Conservation (phyloP, 2,797 vertebrate genomes). For the Synanceia verrucosa region DNA sequence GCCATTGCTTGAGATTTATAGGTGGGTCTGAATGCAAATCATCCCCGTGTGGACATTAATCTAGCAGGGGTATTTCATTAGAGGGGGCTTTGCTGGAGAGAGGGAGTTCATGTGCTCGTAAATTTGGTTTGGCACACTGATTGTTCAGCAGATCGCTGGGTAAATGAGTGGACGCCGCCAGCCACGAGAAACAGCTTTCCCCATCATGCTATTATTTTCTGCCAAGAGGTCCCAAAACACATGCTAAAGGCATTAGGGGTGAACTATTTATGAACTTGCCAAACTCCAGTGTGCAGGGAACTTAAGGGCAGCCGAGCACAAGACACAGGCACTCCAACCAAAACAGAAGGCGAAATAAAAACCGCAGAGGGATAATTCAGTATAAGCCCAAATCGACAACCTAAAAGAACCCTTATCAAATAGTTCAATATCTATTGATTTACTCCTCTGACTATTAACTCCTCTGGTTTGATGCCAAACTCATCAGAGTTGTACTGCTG, state of each 20-base stretch:
- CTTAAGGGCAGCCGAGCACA: slow-evolving; percentile 33
- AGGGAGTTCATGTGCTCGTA: slow-evolving; percentile 65
- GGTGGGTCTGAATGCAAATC: slow-evolving; percentile 75
- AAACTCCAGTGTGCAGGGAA: slow-evolving; percentile 41
- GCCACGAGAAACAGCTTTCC: slow-evolving; percentile 62
- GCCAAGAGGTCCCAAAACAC: slow-evolving; percentile 59
- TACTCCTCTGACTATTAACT: slow-evolving; percentile 6
- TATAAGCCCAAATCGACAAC: slow-evolving; percentile 12
- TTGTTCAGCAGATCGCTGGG: slow-evolving; percentile 77
- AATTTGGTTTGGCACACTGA: slow-evolving; percentile 76
- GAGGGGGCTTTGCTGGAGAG: slow-evolving; percentile 62
- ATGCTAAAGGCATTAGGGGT: slow-evolving; percentile 54
- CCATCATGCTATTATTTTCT: slow-evolving; percentile 65
- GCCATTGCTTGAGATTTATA: slow-evolving; percentile 72
- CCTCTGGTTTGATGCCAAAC: background rate
- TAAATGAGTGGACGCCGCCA: slow-evolving; percentile 67
- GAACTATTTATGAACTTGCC: slow-evolving; percentile 68
- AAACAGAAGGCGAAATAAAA: slow-evolving; percentile 29
- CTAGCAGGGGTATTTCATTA: slow-evolving; percentile 77
- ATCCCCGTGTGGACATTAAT: slow-evolving; percentile 75
- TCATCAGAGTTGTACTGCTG: background rate
- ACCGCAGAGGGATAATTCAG: slow-evolving; percentile 5
- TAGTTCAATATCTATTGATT: slow-evolving; percentile 27
- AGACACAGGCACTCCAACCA: slow-evolving; percentile 11
- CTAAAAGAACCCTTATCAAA: slow-evolving; percentile 26